Percentiles rank a stretch among this genome's conserved stretches.
Evolutionary conservation across 2,888 invertebrate species (phyloP).

Genomic region (Morpho achilles): DNA sequence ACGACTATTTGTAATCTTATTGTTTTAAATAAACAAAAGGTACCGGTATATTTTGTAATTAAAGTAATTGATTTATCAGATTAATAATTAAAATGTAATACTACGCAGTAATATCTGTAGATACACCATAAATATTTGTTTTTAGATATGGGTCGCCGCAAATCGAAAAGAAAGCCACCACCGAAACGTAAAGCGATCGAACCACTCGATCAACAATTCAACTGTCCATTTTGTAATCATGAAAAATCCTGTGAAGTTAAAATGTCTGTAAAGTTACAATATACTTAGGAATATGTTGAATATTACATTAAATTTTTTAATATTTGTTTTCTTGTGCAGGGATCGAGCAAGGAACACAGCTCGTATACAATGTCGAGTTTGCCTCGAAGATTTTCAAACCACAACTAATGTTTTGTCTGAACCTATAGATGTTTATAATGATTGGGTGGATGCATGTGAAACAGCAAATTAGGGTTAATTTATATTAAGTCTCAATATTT

Average conservation of each 20-base stretch:
- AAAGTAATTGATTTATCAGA: no score
- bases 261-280: constrained; percentile 85
- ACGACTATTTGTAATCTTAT: no score
- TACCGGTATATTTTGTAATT: constrained; percentile 9
- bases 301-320: constrained; percentile 2
- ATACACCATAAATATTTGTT: background rate
- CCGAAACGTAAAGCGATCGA: constrained; percentile 94
- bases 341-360: constrained; percentile 97
- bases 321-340: constrained; percentile 79
- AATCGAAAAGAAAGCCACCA: constrained; percentile 98
- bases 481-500: constrained; percentile 28
- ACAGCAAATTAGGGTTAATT: constrained; percentile 82
- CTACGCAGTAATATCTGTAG: no score
- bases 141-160: constrained; percentile 92
- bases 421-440: constrained; percentile 98
- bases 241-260: constrained; percentile 99
- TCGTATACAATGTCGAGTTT: constrained; percentile 95
- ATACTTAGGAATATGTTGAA: background rate
- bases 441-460: constrained; percentile 99
- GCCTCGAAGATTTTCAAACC: constrained; percentile 97
- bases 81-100: no score
- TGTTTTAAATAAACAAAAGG: constrained; percentile 16
- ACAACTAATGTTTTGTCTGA: constrained; percentile 97
- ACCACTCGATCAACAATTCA: constrained; percentile 96
- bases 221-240: constrained; percentile 99